phyloP scores from a whole-genome alignment of 1,140 invertebrate species.

The Scaptomyza montana region DNA sequence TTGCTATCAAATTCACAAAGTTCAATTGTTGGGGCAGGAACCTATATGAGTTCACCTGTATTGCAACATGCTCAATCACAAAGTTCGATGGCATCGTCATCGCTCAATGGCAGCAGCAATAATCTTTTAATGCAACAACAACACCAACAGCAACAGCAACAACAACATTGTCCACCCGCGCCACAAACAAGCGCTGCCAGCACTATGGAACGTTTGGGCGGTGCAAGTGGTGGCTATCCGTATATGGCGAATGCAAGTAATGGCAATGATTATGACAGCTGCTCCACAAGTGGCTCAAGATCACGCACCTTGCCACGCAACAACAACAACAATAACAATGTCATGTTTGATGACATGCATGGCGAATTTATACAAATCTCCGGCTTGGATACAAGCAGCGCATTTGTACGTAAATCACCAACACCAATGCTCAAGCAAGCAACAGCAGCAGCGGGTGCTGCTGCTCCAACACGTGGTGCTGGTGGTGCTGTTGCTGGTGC shows the following conservation, averaged over 20 bases:
- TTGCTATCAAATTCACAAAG: conserved; percentile 77
- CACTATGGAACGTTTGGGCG: conserved; percentile 71
- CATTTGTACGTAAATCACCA: conserved; percentile 86
- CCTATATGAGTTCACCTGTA: conserved; percentile 48
- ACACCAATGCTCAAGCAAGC: conserved; percentile 84
- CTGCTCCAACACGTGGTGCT: neutral
- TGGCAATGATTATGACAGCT: conserved; percentile 66
- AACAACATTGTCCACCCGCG: conserved; percentile 74
- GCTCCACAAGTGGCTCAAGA: conserved; percentile 48
- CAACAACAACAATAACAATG: conserved; percentile 79
- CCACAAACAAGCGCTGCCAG: conserved; percentile 77
- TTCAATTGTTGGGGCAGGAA: conserved; percentile 59
- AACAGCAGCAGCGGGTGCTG: neutral
- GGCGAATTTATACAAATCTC: conserved; percentile 83
- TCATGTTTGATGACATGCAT: conserved; percentile 77
- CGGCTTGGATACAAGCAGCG: conserved; percentile 85
- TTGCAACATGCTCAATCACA: conserved; percentile 84
- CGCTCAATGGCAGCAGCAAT: conserved; percentile 80
- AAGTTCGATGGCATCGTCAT: conserved; percentile 85
- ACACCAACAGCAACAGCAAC: conserved; percentile 55
- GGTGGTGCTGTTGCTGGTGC: conserved; percentile 8
- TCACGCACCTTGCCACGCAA: conserved; percentile 78
- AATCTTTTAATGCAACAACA: conserved; percentile 58
- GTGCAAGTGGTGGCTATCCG: conserved; percentile 32
- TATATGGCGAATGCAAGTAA: conserved; percentile 58